A percentile compares a stretch with the other conserved stretches of the same genome.
phyloP scores from a whole-genome alignment of 2,888 invertebrate genomes.

The Hedychridium roseum region DNA sequence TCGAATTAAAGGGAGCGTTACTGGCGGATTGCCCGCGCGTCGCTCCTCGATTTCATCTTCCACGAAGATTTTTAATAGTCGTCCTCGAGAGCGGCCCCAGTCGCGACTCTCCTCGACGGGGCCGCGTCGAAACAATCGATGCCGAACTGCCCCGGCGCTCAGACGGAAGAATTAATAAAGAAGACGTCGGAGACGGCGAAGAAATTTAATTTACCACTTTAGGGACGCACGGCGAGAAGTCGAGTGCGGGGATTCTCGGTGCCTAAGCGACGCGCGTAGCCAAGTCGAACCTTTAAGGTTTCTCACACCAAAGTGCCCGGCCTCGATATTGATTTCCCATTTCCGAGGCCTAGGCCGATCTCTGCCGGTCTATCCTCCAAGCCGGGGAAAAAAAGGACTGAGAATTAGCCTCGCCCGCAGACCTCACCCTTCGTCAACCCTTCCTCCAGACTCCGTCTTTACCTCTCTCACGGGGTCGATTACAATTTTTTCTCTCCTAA shows the following conservation, averaged over 20 bases:
- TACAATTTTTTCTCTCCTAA: too few species aligned
- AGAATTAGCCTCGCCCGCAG: slow-evolving; percentile 7
- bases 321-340: slow-evolving; percentile 43
- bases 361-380: slow-evolving; percentile 30
- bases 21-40: slow-evolving; percentile 24
- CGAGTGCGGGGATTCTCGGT: too few species aligned
- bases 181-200: too few species aligned
- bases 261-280: too few species aligned
- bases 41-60: slow-evolving; percentile 1
- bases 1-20: slow-evolving; percentile 48
- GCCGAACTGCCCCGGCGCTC: slow-evolving; percentile 3
- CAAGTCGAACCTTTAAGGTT: too few species aligned
- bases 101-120: slow-evolving; percentile 16
- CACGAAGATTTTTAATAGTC: slow-evolving; percentile 20
- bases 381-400: slow-evolving; percentile 13
- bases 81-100: slow-evolving; percentile 2
- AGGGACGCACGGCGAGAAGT: slow-evolving; percentile 4
- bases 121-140: slow-evolving; percentile 34
- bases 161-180: too few species aligned
- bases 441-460: neutral
- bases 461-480: too few species aligned
- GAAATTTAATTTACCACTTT: slow-evolving; percentile 22
- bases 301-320: too few species aligned
- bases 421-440: slow-evolving; percentile 14
- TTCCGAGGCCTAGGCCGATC: slow-evolving; percentile 32